Evolutionary conservation across 2,113 vertebrate genomes (phyloP).

Genomic region (Ceyx melanurus): DNA sequence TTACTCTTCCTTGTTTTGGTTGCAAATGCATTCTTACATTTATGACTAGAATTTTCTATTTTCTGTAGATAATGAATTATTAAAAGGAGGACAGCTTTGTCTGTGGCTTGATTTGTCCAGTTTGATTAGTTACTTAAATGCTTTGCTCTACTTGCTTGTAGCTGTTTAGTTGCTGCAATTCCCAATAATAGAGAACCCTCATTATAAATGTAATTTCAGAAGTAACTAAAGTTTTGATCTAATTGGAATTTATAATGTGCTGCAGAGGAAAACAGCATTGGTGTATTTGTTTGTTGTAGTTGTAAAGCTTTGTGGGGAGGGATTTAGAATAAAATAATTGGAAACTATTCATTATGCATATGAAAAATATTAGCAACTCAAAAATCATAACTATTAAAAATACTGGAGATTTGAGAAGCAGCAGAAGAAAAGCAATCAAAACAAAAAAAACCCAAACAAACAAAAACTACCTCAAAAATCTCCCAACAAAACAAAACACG

Average conservation of each 20-base stretch:
- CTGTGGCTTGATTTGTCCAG: neutral
- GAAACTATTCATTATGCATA: neutral
- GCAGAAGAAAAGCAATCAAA: neutral
- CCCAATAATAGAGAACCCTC: neutral
- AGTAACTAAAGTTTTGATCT: constrained; percentile 4
- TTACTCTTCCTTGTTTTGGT: neutral
- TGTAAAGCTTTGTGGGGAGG: neutral
- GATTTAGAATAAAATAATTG: neutral
- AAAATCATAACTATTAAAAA: neutral
- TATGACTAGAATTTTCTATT: neutral
- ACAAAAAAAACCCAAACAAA: neutral
- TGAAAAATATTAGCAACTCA: neutral
- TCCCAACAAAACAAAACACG: no score
- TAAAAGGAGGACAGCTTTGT: neutral
- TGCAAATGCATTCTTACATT: neutral
- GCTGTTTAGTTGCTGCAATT: neutral
- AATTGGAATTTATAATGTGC: neutral
- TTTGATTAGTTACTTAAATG: neutral
- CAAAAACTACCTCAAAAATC: no score
- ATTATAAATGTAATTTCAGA: constrained; percentile 21
- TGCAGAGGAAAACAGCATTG: neutral
- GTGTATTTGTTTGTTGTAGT: neutral
- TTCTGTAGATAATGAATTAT: neutral
- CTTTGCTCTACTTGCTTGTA: neutral
- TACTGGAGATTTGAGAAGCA: neutral